Conservation (phyloP, 2,797 vertebrate genomes). For the Pogoniulus pusillus region DNA sequence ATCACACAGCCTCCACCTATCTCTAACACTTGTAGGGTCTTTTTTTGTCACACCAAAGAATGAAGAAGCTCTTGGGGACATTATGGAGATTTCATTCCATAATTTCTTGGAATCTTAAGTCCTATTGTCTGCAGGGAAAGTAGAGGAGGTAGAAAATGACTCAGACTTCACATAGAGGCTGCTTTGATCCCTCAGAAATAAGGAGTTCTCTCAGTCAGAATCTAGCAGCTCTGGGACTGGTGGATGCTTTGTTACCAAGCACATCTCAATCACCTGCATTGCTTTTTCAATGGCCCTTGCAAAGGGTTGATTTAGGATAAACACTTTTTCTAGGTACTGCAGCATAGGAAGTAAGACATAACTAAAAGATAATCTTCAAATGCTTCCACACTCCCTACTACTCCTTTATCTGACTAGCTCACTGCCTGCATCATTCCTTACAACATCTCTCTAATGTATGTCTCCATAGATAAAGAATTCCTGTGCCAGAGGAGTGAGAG, state of each 20-base stretch:
- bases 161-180: slow-evolving; percentile 16
- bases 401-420: slow-evolving; percentile 19
- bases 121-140: slow-evolving; percentile 2
- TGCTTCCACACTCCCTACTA: neutral
- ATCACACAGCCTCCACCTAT: neutral
- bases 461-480: neutral
- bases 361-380: slow-evolving; percentile 38
- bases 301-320: slow-evolving; percentile 59
- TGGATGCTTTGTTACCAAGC: slow-evolving; percentile 41
- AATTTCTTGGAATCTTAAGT: slow-evolving; percentile 46
- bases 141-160: slow-evolving; percentile 3
- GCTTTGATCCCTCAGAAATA: slow-evolving; percentile 62
- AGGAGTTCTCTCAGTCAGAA: slow-evolving; percentile 70
- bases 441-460: neutral
- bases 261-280: slow-evolving; percentile 57
- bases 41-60: neutral
- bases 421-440: neutral
- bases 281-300: slow-evolving; percentile 51
- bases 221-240: slow-evolving; percentile 39
- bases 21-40: no score
- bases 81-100: slow-evolving; percentile 16
- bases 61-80: neutral
- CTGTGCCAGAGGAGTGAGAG: neutral
- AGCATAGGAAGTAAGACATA: slow-evolving; percentile 10
- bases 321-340: slow-evolving; percentile 6